Base-by-base conservation (phyloP, 2,888 invertebrate species). In the Elegia similella region DNA sequence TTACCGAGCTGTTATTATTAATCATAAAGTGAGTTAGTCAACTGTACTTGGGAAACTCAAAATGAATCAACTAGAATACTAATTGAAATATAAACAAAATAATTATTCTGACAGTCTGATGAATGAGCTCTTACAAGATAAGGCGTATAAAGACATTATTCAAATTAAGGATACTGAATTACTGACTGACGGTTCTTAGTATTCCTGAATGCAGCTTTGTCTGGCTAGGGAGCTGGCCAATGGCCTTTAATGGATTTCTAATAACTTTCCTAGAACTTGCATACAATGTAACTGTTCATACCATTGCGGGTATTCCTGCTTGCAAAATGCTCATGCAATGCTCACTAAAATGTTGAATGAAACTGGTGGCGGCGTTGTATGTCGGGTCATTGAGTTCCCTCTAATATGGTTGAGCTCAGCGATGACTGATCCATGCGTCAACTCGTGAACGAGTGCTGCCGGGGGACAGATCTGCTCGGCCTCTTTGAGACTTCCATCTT, bases 201-300 rank as follows among this genome's bases (percentile, higher is more conserved):
- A 48, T 29, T 29, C 12, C 47, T 48, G 56, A 38, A 54, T 60
- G 32, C 58, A 59, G 52, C 59, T 58, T 63, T 66, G 70, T 65
- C 34, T 53, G 55, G 58, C 59, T 59, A 58, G 48, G 57, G 50
- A 56, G 55, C 52, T 55, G 47, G 68, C 62, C 65, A 59, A 15
- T 64, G 66, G 69, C 62, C 72, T 64, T 42, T 59, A 66, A 68
- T 68, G 59, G 52, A 53, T 69, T 72, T 68, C 66, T 68, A 64
- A 66, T 67, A 66, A 61, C 64, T 65, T 66, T 65, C 65, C 48
- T 58, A 52, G 58, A 61, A 60, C 13, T 48, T 48, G 48, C 50
- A 43, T 47, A n/a, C 17, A 42, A 42, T 42, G 48, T 50, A 29
- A 42, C 52, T 42, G 13, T 53, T 12, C 38, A 17, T 50, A 12